phyloP scores from a whole-genome alignment of 2,888 invertebrate genomes.

The Clepsis dumicolana region DNA sequence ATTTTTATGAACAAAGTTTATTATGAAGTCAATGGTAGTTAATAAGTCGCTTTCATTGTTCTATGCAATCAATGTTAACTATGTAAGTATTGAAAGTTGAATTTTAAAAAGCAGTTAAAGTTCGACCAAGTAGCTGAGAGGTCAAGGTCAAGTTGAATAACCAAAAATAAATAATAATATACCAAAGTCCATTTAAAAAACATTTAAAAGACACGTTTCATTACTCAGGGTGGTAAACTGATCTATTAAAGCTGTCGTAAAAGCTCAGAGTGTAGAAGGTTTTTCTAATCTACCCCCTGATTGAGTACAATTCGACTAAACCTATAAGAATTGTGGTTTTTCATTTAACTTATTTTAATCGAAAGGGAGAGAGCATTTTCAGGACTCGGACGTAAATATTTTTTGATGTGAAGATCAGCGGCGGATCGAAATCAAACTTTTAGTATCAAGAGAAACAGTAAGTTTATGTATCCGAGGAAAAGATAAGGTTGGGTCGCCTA shows the following conservation, averaged over 20 bases:
- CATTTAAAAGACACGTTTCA: background rate
- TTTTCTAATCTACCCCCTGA: conserved; percentile 37
- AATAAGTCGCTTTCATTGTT: background rate
- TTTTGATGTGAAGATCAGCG: no score
- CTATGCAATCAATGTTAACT: background rate
- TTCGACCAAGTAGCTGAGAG: background rate
- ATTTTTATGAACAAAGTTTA: background rate
- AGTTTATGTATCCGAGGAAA: no score
- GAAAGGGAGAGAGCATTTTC: background rate
- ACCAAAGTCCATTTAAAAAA: conserved; percentile 20
- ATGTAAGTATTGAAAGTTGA: background rate
- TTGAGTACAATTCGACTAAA: conserved; percentile 37
- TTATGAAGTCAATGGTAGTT: conserved; percentile 2
- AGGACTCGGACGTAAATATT: background rate
- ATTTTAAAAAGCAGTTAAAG: conserved; percentile 3
- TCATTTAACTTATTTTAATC: background rate
- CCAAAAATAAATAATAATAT: conserved; percentile 5
- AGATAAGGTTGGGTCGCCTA: no score
- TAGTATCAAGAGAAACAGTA: no score
- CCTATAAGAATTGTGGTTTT: conserved; percentile 5
- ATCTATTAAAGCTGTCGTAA: conserved; percentile 19
- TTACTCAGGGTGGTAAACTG: conserved; percentile 20
- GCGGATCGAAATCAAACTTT: no score
- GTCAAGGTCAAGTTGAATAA: background rate
- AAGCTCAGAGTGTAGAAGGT: conserved; percentile 26